A percentile compares a stretch with the other conserved stretches of the same genome.
Evolutionary conservation across 2,888 invertebrate genomes (phyloP).

Genomic region (Empis stercorea): DNA sequence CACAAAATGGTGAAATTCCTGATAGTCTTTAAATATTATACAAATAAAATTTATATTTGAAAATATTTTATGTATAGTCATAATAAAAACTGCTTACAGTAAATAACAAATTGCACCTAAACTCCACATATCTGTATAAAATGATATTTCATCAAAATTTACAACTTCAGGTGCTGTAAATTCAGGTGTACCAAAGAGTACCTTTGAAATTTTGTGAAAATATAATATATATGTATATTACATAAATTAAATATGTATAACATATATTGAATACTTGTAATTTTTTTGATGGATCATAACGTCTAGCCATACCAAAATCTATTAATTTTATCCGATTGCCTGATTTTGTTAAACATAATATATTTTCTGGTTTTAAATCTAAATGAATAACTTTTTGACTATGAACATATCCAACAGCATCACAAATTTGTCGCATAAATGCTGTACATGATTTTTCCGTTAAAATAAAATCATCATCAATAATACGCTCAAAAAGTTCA

Average conservation of each 20-base stretch:
- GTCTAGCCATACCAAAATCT: slow-evolving; percentile 86
- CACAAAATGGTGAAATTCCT: slow-evolving; percentile 91
- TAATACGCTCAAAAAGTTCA: slow-evolving; percentile 89
- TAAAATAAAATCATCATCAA: slow-evolving; percentile 87
- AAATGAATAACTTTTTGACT: slow-evolving; percentile 82
- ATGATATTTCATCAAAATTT: slow-evolving; percentile 86
- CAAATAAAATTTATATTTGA: not conserved
- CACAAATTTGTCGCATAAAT: slow-evolving; percentile 91
- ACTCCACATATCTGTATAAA: slow-evolving; percentile 93
- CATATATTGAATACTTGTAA: slow-evolving; percentile 57
- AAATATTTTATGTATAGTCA: too few species aligned
- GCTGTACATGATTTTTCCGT: slow-evolving; percentile 89
- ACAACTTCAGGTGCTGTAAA: slow-evolving; percentile 70
- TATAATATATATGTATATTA: too few species aligned
- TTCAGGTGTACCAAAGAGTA: slow-evolving; percentile 53
- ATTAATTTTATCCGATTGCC: slow-evolving; percentile 94
- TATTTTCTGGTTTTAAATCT: slow-evolving; percentile 95
- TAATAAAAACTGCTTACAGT: slow-evolving; percentile 54
- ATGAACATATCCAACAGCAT: slow-evolving; percentile 89
- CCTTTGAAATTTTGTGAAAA: not conserved
- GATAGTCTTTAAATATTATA: slow-evolving; percentile 48
- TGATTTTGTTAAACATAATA: slow-evolving; percentile 77
- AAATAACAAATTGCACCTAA: slow-evolving; percentile 92
- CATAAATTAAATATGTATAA: too few species aligned
- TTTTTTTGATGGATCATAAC: slow-evolving; percentile 75